Conservation (phyloP, 2,113 vertebrate species). For the Macaca nemestrina region DNA sequence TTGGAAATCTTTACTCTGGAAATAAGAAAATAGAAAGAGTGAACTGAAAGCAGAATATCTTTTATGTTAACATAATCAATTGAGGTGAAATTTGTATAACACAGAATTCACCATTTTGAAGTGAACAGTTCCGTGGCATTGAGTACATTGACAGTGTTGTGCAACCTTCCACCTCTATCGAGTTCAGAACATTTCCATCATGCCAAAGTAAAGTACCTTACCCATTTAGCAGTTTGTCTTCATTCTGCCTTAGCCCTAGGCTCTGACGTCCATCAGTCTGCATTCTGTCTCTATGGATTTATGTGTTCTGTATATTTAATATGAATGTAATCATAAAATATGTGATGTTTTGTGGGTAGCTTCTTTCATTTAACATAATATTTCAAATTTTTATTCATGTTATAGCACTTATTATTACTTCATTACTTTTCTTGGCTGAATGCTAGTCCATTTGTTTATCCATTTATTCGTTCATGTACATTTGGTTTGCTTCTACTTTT, state of each 20-base stretch:
- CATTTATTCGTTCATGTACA: not conserved
- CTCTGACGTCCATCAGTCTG: not conserved
- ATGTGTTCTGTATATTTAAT: not conserved
- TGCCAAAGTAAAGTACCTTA: not conserved
- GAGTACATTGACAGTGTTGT: not conserved
- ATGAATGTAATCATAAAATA: not conserved
- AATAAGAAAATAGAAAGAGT: not conserved
- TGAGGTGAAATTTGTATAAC: not conserved
- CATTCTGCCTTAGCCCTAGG: not conserved
- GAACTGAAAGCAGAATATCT: not conserved
- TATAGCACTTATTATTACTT: not conserved
- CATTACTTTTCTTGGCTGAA: not conserved
- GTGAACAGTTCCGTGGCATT: not conserved
- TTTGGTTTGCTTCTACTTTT: not conserved
- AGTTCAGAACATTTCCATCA: not conserved
- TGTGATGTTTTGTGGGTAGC: not conserved
- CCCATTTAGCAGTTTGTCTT: not conserved
- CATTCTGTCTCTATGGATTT: not conserved
- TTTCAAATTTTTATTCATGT: not conserved
- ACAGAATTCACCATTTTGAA: not conserved
- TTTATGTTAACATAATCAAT: not conserved
- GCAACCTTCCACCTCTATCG: not conserved
- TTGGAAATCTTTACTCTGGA: not conserved
- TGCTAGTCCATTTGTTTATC: not conserved
- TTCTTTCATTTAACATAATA: not conserved